phyloP scores from a whole-genome alignment of 2,797 vertebrate genomes.

The Acrossocheilus wenchowensis region DNA sequence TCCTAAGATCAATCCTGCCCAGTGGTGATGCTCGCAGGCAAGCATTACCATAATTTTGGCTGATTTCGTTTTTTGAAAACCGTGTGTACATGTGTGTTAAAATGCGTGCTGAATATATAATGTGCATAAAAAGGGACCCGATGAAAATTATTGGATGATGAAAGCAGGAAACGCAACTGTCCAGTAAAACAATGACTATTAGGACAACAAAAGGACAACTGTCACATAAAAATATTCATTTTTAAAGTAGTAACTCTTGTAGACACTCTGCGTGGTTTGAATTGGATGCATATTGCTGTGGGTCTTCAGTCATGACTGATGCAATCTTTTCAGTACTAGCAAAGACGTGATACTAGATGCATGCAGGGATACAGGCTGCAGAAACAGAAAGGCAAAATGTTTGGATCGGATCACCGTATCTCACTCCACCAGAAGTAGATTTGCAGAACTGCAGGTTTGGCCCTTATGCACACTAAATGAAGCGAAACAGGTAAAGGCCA shows the following conservation, averaged over 20 bases:
- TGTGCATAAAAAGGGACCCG: conserved; percentile 34
- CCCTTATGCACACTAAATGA: conserved; percentile 6
- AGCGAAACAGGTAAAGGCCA: conserved; percentile 22
- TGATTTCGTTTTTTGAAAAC: conserved; percentile 62
- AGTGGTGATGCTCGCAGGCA: conserved; percentile 61
- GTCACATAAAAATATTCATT: conserved; percentile 42
- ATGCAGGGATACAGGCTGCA: conserved; percentile 51
- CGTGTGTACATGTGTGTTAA: conserved; percentile 40
- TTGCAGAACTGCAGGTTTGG: conserved; percentile 3
- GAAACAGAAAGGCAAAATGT: conserved; percentile 40
- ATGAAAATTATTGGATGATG: conserved; percentile 38
- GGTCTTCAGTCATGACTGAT: conserved; percentile 41
- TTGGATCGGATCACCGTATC: conserved; percentile 9
- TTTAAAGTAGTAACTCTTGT: conserved; percentile 27
- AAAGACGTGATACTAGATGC: conserved; percentile 52
- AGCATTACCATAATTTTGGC: conserved; percentile 69
- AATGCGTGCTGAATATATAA: conserved; percentile 44
- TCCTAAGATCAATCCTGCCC: conserved; percentile 61
- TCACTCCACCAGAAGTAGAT: background rate
- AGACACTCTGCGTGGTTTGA: conserved; percentile 1
- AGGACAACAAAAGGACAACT: conserved; percentile 33
- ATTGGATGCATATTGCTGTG: conserved; percentile 51
- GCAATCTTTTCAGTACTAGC: conserved; percentile 48
- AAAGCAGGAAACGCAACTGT: conserved; percentile 35
- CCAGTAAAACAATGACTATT: conserved; percentile 33